These are phyloP conservation scores for Dolichoris vasculosae DNA, from an alignment of 1,140 invertebrate genomes.

Conservation along the genomic window DNA sequence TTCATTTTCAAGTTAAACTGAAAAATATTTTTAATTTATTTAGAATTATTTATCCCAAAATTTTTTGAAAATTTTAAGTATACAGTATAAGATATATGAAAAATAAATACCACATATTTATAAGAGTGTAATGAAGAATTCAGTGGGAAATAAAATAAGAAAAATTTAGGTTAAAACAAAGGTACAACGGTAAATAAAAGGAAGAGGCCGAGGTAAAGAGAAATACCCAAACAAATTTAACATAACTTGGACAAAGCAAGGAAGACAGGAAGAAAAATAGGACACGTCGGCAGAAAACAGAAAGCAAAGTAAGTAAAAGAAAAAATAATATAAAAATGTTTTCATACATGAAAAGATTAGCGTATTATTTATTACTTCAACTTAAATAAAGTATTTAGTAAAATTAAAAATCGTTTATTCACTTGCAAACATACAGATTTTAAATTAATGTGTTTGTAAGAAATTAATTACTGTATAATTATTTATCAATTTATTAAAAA, in stretches of 20 bases:
- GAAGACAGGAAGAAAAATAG: neutral
- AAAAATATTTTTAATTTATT: too few relatives aligned
- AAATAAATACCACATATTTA: neutral
- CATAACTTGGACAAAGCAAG: constrained; percentile 16
- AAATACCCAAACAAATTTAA: constrained; percentile 5
- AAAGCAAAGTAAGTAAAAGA: neutral
- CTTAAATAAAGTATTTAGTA: neutral
- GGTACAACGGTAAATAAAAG: neutral
- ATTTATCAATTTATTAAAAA: too few relatives aligned
- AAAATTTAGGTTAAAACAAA: neutral
- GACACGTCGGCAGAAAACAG: neutral
- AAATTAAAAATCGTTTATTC: too few relatives aligned
- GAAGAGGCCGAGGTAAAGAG: neutral
- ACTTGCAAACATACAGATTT: too few relatives aligned
- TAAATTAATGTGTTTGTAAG: too few relatives aligned
- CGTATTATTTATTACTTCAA: neutral
- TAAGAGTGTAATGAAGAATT: neutral
- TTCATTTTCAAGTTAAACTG: too few relatives aligned
- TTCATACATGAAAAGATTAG: neutral
- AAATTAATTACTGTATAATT: too few relatives aligned
- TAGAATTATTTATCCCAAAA: too few relatives aligned
- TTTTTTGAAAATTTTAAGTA: too few relatives aligned
- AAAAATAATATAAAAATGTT: neutral
- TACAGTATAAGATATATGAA: neutral
- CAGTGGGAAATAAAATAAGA: neutral